Evolutionary conservation across 2,888 invertebrate genomes (phyloP).

Genomic region (Pedicia rivosa): DNA sequence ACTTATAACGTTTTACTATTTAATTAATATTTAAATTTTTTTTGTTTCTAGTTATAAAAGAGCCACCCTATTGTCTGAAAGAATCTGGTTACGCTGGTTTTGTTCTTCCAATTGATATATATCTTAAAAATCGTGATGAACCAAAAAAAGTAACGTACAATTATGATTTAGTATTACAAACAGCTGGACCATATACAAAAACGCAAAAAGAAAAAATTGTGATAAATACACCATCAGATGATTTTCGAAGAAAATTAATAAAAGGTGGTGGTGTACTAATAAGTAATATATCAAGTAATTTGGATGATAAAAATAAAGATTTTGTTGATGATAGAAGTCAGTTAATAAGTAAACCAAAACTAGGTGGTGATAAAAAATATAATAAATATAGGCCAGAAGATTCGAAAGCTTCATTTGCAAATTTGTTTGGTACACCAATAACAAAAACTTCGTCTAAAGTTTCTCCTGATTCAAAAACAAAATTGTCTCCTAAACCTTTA

Average conservation of each 20-base stretch:
- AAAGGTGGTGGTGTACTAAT: conserved; percentile 65
- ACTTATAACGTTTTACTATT: too few relatives aligned
- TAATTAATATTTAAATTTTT: conserved; percentile 3
- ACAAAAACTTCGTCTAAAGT: conserved; percentile 43
- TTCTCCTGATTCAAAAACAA: conserved; percentile 46
- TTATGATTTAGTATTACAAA: conserved; percentile 75
- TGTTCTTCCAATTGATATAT: conserved; percentile 74
- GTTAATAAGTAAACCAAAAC: conserved; percentile 54
- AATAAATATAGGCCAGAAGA: conserved; percentile 42
- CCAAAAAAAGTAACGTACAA: conserved; percentile 68
- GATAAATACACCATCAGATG: conserved; percentile 74
- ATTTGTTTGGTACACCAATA: conserved; percentile 70
- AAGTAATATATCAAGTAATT: conserved; percentile 22
- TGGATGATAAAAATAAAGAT: conserved; percentile 40
- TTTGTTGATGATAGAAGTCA: conserved; percentile 38
- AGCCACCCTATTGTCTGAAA: conserved; percentile 76
- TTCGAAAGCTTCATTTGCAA: conserved; percentile 47
- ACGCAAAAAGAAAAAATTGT: conserved; percentile 67
- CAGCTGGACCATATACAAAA: conserved; percentile 51
- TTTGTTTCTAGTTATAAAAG: conserved; percentile 59
- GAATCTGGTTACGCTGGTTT: conserved; percentile 97
- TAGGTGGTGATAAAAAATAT: conserved; percentile 35
- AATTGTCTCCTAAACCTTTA: conserved; percentile 28
- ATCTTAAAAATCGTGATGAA: conserved; percentile 76
- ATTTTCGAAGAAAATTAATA: conserved; percentile 72